Percentiles rank a stretch among this genome's conserved stretches.
Evolutionary conservation across 2,113 vertebrate genomes (phyloP).

Genomic region (Amblyornis subalaris): DNA sequence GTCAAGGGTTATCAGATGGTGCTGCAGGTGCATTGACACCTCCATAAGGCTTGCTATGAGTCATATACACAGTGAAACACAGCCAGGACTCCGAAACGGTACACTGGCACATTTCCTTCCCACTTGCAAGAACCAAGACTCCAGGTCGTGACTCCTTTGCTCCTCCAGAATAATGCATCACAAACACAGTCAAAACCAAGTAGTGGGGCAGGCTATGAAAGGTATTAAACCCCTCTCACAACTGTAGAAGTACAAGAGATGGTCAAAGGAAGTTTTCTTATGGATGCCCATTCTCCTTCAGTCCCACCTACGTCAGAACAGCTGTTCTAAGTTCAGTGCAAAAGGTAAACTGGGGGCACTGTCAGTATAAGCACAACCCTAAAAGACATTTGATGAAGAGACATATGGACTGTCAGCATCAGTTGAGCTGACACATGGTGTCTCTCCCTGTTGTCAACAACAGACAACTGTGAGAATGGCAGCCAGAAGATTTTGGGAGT

Average conservation of each 20-base stretch:
- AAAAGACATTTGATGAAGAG: neutral
- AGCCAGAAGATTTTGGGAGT: neutral
- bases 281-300: neutral
- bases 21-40: rapidly evolving
- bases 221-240: neutral
- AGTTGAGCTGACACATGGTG: neutral
- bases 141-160: neutral
- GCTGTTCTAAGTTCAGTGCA: neutral
- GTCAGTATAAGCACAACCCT: neutral
- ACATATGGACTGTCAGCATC: neutral
- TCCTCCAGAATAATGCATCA: neutral
- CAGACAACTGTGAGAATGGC: neutral
- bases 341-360: neutral
- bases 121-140: neutral
- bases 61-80: neutral
- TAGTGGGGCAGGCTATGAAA: neutral
- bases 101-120: neutral
- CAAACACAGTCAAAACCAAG: neutral
- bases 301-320: neutral
- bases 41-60: neutral
- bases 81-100: neutral
- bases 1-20: neutral
- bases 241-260: neutral
- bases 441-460: neutral
- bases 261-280: neutral